These are phyloP conservation scores for Sisyra terminalis DNA, from an alignment of 2,888 invertebrate species.

Conservation along the genomic window DNA sequence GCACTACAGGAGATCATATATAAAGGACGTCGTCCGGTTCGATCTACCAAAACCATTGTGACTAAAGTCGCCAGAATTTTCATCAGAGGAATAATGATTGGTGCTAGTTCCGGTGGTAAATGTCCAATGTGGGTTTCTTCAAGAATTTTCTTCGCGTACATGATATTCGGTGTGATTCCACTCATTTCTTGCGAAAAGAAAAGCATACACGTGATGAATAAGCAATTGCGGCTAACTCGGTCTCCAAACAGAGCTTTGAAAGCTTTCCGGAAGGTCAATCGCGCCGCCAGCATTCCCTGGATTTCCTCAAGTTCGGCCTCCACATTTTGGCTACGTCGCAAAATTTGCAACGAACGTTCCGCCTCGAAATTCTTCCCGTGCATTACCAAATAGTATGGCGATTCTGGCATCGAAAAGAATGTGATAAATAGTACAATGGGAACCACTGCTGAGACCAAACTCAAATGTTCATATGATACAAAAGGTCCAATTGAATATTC, in stretches of 20 bases:
- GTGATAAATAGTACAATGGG: constrained; percentile 4
- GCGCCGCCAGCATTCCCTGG: constrained; percentile 1
- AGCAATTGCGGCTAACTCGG: neutral
- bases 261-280: neutral
- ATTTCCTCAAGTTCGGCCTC: constrained; percentile 4
- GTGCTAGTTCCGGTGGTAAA: neutral
- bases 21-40: constrained; percentile 5
- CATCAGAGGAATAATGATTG: constrained; percentile 1
- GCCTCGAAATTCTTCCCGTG: neutral
- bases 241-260: neutral
- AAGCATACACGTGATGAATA: constrained; percentile 4
- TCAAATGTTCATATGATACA: constrained; percentile 1
- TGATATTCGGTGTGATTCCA: constrained; percentile 8
- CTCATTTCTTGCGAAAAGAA: constrained; percentile 6
- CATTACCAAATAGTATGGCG: constrained; percentile 6
- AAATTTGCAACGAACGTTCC: neutral
- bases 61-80: constrained; percentile 7
- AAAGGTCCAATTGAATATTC: constrained; percentile 7
- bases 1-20: constrained; percentile 3
- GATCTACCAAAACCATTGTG: constrained; percentile 7
- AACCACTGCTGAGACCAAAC: constrained; percentile 1
- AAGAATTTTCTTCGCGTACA: constrained; percentile 7
- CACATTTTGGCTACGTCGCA: neutral
- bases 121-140: neutral
- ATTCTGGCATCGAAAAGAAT: constrained; percentile 7